phyloP scores from a whole-genome alignment of 2,888 invertebrate species.

The Tetramorium bicarinatum region DNA sequence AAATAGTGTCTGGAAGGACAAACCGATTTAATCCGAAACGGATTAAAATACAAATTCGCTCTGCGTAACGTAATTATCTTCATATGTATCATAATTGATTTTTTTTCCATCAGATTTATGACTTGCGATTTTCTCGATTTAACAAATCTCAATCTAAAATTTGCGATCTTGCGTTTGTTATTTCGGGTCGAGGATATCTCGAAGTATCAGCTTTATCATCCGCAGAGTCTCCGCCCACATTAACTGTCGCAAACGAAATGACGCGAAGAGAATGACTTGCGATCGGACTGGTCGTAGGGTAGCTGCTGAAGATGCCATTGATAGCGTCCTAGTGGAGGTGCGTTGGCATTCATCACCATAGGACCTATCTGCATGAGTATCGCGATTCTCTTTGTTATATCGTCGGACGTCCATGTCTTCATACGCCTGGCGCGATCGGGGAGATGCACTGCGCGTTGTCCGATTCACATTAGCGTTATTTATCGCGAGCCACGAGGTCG shows the following conservation, averaged over 20 bases:
- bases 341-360: conserved; percentile 77
- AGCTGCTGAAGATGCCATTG: conserved; percentile 74
- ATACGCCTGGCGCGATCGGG: conserved; percentile 54
- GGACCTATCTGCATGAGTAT: conserved; percentile 74
- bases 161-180: not conserved
- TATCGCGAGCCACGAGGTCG: conserved; percentile 19
- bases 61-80: not conserved
- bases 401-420: conserved; percentile 74
- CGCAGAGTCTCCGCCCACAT: conserved; percentile 8
- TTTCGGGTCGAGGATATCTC: not conserved
- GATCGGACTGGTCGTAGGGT: conserved; percentile 66
- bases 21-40: not conserved
- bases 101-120: conserved; percentile 10
- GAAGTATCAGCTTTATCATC: conserved; percentile 10
- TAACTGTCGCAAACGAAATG: conserved; percentile 45
- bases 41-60: not conserved
- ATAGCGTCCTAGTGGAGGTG: conserved; percentile 72
- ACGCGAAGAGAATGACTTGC: conserved; percentile 73
- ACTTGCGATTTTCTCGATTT: conserved; percentile 5
- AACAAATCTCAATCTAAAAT: conserved; percentile 1
- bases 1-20: not conserved
- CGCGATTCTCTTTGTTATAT: conserved; percentile 76
- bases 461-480: conserved; percentile 43
- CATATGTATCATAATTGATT: not conserved
- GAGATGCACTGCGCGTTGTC: not conserved